Base-by-base conservation (phyloP, 1,140 invertebrate genomes). In the Cherax destructor region DNA sequence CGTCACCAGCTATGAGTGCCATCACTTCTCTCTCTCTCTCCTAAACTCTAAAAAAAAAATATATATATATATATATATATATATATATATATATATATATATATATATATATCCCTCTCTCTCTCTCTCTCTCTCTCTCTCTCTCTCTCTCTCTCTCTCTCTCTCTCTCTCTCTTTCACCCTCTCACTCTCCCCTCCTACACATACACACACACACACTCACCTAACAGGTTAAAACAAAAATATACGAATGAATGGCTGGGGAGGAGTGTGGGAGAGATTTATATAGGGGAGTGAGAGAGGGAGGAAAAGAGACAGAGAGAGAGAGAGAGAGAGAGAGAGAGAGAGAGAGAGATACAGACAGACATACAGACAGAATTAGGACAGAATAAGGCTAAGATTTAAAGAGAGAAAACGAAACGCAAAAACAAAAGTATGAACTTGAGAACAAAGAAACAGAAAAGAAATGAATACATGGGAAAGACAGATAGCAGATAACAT, bases 281-380 rank as follows among this genome's bases (percentile, higher is more conserved):
- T 7, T 50, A 50, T 6, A 24, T 13, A n/a, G 49, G 13, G 18
- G 16, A 56, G 50, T 56, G 50, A 56, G 49, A n/a, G 18, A 52
- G 49, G 56, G 78, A 80, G 49, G 56, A 50, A 80, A 21, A 81
- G 79, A 81, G 79, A 81, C 50, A 81, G 16, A 81, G 79, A 52
- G 79, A 81, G 79, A 81, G 79, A 81, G 79, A 80, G 79, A 80
- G 50, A 52, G 50, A 52, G 79, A 80, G 79, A n/a, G 24, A 52
- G 79, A 80, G 47, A 50, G 6, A 50, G 77, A 79, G 47, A 50
- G 6, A 50, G 41, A 79, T 5, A 49, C 5, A 49, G 77, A 79
- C n/a, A 49, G 41, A 79, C n/a, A 49, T 47, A 79, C 24, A 78
- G 76, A 78, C 24, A 78, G 76, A 78, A 24, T n/a, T 18, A 78